Conservation (phyloP, 1,140 invertebrate species). For the Drosophila guanche region DNA sequence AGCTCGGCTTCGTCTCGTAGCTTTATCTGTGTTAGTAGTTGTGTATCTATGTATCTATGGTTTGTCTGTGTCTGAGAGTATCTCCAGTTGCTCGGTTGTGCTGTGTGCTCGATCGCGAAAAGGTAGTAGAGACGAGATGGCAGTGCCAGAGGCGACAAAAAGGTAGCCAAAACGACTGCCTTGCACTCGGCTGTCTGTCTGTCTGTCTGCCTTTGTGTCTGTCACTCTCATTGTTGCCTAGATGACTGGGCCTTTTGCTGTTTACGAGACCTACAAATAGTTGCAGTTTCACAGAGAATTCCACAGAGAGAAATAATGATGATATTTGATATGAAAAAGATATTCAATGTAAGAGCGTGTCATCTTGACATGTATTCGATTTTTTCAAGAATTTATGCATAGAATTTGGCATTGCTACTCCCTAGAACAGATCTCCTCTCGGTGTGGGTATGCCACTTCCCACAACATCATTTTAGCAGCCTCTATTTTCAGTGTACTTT, state of each 20-base stretch:
- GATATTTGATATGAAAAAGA: no score
- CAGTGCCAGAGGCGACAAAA: slow-evolving; percentile 12
- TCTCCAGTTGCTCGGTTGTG: slow-evolving; percentile 41
- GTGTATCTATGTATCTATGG: slow-evolving; percentile 10
- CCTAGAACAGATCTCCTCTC: no score
- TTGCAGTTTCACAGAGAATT: slow-evolving; percentile 18
- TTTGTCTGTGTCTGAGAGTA: slow-evolving; percentile 45
- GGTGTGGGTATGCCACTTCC: no score
- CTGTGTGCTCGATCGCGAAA: slow-evolving; percentile 14
- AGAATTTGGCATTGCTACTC: no score
- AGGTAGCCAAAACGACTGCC: slow-evolving; percentile 25
- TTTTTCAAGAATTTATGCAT: no score
- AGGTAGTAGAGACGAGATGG: slow-evolving; percentile 46
- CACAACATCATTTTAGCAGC: no score
- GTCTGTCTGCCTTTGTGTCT: slow-evolving; percentile 1
- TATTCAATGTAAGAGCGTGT: no score
- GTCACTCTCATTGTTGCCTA: slow-evolving; percentile 51
- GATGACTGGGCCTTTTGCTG: slow-evolving; percentile 47
- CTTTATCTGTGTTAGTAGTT: slow-evolving; percentile 22
- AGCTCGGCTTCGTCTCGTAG: slow-evolving; percentile 53
- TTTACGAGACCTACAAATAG: slow-evolving; percentile 45
- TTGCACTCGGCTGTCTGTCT: slow-evolving; percentile 19
- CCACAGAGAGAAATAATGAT: no score
- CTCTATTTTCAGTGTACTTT: slow-evolving; percentile 3
- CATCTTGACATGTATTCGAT: no score